These are phyloP conservation scores for Xiphias gladius DNA, from an alignment of 2,113 vertebrate genomes.

Conservation along the genomic window DNA sequence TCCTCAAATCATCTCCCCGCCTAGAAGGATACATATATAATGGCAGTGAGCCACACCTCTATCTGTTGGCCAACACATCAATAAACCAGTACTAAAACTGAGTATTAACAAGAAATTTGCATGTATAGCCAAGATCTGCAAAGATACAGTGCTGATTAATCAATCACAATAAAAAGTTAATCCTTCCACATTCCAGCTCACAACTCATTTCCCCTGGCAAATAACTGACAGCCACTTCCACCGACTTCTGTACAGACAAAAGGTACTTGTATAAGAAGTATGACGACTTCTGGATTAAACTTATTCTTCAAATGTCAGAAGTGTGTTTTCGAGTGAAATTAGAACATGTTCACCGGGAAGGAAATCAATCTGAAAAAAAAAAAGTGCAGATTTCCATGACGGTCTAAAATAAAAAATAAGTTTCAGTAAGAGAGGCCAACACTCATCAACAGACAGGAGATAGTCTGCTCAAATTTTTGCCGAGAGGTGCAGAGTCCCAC, in stretches of 20 bases:
- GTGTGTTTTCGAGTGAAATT: background rate
- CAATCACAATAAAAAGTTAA: background rate
- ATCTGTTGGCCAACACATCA: constrained; percentile 3
- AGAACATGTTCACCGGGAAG: background rate
- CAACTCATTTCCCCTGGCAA: background rate
- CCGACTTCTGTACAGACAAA: constrained; percentile 9
- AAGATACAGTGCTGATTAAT: background rate
- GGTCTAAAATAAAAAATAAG: background rate
- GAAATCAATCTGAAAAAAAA: background rate
- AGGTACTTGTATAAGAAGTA: background rate
- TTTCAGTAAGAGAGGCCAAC: constrained; percentile 7
- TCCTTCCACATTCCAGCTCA: background rate
- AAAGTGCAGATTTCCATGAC: background rate
- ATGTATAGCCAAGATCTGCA: background rate
- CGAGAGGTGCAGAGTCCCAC: constrained; percentile 52
- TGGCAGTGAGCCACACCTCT: background rate
- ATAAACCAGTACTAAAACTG: background rate
- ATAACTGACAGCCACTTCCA: background rate
- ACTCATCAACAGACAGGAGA: constrained; percentile 36
- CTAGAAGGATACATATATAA: background rate
- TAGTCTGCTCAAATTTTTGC: constrained; percentile 52
- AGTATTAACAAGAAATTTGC: background rate
- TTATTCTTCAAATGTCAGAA: constrained; percentile 9
- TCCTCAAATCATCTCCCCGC: constrained; percentile 46
- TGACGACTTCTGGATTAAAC: background rate